phyloP scores from a whole-genome alignment of 1,140 invertebrate species.

The Ectropis grisescens region DNA sequence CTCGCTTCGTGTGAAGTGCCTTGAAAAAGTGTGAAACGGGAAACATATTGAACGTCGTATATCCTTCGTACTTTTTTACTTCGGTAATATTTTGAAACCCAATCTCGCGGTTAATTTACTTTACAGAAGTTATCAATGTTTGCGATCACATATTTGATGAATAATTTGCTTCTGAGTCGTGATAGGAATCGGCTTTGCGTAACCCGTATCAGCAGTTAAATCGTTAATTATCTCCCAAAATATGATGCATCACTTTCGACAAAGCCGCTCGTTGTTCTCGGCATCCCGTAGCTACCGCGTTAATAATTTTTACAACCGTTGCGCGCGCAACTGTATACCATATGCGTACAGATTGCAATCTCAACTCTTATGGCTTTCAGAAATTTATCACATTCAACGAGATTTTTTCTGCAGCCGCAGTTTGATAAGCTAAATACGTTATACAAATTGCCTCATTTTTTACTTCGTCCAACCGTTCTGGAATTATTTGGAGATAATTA shows the following conservation, averaged over 20 bases:
- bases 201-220: no score
- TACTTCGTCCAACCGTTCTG: not conserved
- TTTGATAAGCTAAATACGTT: constrained; percentile 5
- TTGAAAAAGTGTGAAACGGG: constrained; percentile 9
- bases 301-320: constrained; percentile 16
- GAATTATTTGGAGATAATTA: constrained; percentile 39
- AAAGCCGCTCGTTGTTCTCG: constrained; percentile 19
- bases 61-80: no score
- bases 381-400: not conserved
- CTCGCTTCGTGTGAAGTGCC: constrained; percentile 6
- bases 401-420: no score
- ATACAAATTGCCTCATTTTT: constrained; percentile 17
- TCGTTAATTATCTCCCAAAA: no score
- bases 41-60: constrained; percentile 1
- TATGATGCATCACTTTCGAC: constrained; percentile 12
- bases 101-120: no score
- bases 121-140: no score
- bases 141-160: no score
- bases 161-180: no score
- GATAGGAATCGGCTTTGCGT: no score
- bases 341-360: constrained; percentile 41
- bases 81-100: no score
- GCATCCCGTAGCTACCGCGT: constrained; percentile 7
- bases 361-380: constrained; percentile 8
- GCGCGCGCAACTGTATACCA: constrained; percentile 29